Percentiles rank a stretch among this genome's conserved stretches.
Conservation (phyloP, 2,113 vertebrate species). For the Heterotilapia buettikoferi region DNA sequence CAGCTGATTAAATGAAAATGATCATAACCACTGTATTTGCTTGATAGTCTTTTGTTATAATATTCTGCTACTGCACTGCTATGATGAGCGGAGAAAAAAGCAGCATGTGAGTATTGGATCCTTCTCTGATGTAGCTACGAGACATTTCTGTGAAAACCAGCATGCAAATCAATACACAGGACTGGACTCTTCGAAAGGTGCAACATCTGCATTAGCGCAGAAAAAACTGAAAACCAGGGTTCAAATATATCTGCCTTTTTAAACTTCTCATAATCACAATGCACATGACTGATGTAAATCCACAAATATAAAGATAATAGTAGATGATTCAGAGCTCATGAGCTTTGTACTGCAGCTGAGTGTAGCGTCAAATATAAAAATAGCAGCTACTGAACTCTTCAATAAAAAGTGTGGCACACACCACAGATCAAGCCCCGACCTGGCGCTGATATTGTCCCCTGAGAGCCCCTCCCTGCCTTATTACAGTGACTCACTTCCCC, state of each 20-base stretch:
- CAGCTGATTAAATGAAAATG: not conserved
- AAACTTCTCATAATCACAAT: not conserved
- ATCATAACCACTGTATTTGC: not conserved
- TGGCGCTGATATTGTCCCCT: constrained; percentile 46
- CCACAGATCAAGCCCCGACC: constrained; percentile 28
- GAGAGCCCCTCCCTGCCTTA: constrained; percentile 60
- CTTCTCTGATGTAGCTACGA: not conserved
- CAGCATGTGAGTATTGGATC: not conserved
- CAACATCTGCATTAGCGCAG: not conserved
- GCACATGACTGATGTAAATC: not conserved
- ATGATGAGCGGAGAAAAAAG: not conserved
- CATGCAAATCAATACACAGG: not conserved
- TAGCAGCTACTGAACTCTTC: not conserved
- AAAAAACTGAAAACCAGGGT: not conserved
- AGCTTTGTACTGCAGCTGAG: not conserved
- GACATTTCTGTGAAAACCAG: not conserved
- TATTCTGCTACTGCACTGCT: not conserved
- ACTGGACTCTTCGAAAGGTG: not conserved
- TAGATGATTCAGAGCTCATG: not conserved
- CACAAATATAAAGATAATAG: not conserved
- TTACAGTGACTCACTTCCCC: constrained; percentile 69
- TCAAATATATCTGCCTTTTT: not conserved
- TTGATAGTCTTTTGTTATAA: not conserved
- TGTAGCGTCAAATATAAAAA: not conserved
- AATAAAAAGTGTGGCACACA: constrained; percentile 1